Base-by-base conservation (phyloP, 2,888 invertebrate species). In the Sisyra terminalis region DNA sequence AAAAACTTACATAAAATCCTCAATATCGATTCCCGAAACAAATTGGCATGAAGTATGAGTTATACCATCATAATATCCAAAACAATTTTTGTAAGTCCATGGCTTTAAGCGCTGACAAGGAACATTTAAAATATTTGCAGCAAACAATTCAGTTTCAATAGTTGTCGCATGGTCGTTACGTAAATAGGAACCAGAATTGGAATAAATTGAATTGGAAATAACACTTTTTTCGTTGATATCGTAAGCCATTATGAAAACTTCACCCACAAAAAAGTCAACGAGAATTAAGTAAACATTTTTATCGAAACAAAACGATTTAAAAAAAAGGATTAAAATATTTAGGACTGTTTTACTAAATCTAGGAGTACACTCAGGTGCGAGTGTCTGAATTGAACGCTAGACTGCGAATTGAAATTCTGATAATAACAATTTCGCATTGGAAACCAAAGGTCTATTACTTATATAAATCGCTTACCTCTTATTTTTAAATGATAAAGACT, bases 1-100 rank as follows among this genome's bases (percentile, higher is more conserved):
- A n/a, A 17, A 18, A 49, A 75, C 80, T 79, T 63, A 80, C 80
- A 80, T 78, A 59, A 80, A 79, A 62, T 80, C 80, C 58, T 80
- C 80, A 51, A 80, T 71, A 58, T 80, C 80, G 41, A 76, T 71
- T 47, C 75, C 66, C 49, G 69, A 67, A 1, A 76, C 71, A 53
- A 73, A 79, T 52, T 76, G 78, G 48, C 80, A 80, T 1, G 78
- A 67, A 50, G 73, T 73, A 45, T 61, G 62, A 44, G 59, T 57
- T 2, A 63, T 64, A 48, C 64, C 56, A 0, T 71, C 69, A 46
- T 70, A 71, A 49, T 76, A 75, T 53, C 77, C 75, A 51, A 70
- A 78, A 54, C 79, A 80, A 54, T 68, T 69, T 39, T 65, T 67
- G 54, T 79, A 79, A 52, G 75, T 69, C 75, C 75, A 80, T 40